Base-by-base conservation (phyloP, 1,140 invertebrate species). In the Meloidogyne hapla region DNA sequence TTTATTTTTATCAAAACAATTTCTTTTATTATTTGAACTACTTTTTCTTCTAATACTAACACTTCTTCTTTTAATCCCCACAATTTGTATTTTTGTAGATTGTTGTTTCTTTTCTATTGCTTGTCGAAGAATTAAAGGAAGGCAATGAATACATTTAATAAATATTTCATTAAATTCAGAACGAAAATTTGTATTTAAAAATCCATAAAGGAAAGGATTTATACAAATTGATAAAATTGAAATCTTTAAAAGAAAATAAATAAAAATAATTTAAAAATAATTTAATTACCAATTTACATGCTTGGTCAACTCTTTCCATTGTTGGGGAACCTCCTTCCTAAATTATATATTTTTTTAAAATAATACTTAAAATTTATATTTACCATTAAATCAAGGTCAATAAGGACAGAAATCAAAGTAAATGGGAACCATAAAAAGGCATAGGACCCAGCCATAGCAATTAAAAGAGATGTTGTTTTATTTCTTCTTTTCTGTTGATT, bases 191-290 rank as follows among this genome's bases (percentile, higher is more conserved):
- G 85, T 87, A 66, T 87, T 87, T 23, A 87, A 65, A 76, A 81
- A 87, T 38, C 78, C 84, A 80, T 86, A 86, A 26, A 86, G 84
- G 62, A 87, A 79, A n/a, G 85, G 85, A 77, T 86, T 86, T 13
- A 86, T 80, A 45, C 86, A 86, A 48, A 87, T 87, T 21, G 85
- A 87, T 6, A 84, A 75, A 75, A 86, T 86, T 26, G 85, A 87
- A 28, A 86, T 77, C 71, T 73, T 33, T 63, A 61, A 26, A 69
- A 13, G 15, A 15, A 23, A 23, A 2, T n/a, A 25, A 33, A 25
- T n/a, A 56, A n/a, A 25, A 61, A 56, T 45, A 62, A 45, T 18
- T 9, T 18, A 9, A 23, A 61, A 56, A 8, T 23, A 33, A 63
- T 56, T 73, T 18, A 23, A 28, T 63, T 18, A 73, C 71, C 56